Evolutionary conservation across 23 tunicate species (phyloP), one percentile per base, ranked within the genome.

Genomic region (Styela plicata): DNA sequence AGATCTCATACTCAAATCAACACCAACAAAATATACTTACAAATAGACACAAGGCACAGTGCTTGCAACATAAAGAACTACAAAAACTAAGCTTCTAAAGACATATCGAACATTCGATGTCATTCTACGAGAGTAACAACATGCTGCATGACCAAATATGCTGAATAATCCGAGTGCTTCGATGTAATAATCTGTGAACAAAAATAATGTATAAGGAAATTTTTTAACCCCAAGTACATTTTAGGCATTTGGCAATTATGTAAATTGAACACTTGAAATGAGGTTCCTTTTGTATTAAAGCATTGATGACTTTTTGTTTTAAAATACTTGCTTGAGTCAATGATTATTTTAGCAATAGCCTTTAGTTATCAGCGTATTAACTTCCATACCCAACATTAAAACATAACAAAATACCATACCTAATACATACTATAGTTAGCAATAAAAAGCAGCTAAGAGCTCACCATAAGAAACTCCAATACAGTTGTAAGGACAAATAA

Each of bases 401-500:
- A n/a, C n/a, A n/a, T n/a, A n/a, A n/a, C n/a, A n/a, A n/a, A n/a
- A n/a, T n/a, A n/a, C n/a, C n/a, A n/a, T n/a, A n/a, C n/a, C n/a
- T n/a, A n/a, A n/a, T n/a, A n/a, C n/a, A n/a, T n/a, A n/a, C 21
- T 19, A 19, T 61, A 61, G 64, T 21, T 61, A 21, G 64, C 64
- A 61, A 66, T 66, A 66, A 26, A 66, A 26, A 28, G 71, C 16
- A 66, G 31, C 64, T 61, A 19, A 23, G 19, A 20, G 33, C 81
- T 76, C 0, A 76, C 81, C 33, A 53, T 24, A 33, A 10, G 65
- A 24, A 21, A 76, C 31, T 36, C 89, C 89, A 57, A 87, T 70
- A 63, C 91, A 87, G 5, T 57, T 62, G 31, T 36, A 63, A 17
- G 91, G 86, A 31, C 86, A 87, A n/a, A 82, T 69, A 34, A 68